Conservation (phyloP, 2,113 vertebrate species). For the Hippocampus comes region DNA sequence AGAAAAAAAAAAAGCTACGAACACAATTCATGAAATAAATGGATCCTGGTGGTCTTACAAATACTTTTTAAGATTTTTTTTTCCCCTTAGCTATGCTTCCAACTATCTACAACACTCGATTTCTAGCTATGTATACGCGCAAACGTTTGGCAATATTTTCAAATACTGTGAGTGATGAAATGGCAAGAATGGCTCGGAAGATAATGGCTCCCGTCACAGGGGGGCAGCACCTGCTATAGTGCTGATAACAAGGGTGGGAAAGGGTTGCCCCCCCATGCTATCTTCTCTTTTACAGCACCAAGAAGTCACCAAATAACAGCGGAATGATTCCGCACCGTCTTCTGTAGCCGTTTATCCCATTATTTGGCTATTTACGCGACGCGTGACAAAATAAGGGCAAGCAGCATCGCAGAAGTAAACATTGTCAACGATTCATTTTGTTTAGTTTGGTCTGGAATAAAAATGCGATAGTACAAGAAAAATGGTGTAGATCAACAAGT, state of each 20-base stretch:
- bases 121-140: constrained; percentile 37
- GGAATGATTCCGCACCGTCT: not conserved
- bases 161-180: constrained; percentile 44
- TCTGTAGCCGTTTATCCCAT: not conserved
- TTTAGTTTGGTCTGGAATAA: not conserved
- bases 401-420: not conserved
- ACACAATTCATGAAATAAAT: constrained; percentile 22
- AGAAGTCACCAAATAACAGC: constrained; percentile 20
- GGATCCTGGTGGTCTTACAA: constrained; percentile 46
- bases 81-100: constrained; percentile 34
- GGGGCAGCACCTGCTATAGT: constrained; percentile 57
- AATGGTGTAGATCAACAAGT: not conserved
- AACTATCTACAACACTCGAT: constrained; percentile 34
- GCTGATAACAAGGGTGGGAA: constrained; percentile 50
- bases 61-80: constrained; percentile 42
- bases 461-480: not conserved
- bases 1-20: constrained; percentile 11
- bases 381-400: not conserved
- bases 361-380: not conserved
- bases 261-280: constrained; percentile 38
- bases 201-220: constrained; percentile 17
- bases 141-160: constrained; percentile 63
- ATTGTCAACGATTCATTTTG: not conserved
- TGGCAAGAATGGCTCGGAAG: constrained; percentile 39
- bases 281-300: constrained; percentile 58